These are phyloP conservation scores for Aromia moschata DNA, from an alignment of 2,888 invertebrate species.

Conservation along the genomic window DNA sequence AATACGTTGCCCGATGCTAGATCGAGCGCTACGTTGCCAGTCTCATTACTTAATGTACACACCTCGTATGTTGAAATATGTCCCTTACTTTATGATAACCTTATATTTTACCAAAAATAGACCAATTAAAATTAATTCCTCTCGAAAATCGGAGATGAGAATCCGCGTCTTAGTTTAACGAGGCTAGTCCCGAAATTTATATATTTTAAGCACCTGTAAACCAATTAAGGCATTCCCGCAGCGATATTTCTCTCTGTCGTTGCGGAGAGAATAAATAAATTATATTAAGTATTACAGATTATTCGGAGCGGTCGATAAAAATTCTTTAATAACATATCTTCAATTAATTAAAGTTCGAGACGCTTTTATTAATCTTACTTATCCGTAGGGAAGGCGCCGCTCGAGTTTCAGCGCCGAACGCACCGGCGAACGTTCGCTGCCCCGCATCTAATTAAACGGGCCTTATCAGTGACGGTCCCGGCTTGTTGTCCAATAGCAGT, in stretches of 20 bases:
- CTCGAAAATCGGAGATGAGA: not conserved
- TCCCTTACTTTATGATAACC: too few species aligned
- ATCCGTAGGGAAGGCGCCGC: slow-evolving; percentile 22
- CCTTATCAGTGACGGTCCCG: slow-evolving; percentile 19
- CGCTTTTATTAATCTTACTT: slow-evolving; percentile 29
- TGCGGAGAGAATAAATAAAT: slow-evolving; percentile 19
- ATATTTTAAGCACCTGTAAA: slow-evolving; percentile 44
- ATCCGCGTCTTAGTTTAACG: slow-evolving; percentile 33
- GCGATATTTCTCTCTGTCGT: slow-evolving; percentile 40
- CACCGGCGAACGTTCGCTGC: not conserved
- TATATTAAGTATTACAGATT: slow-evolving; percentile 21
- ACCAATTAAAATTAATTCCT: too few species aligned
- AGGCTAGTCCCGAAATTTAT: slow-evolving; percentile 41
- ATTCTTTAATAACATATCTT: slow-evolving; percentile 17
- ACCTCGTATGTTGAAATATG: too few species aligned
- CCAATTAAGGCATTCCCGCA: slow-evolving; percentile 43
- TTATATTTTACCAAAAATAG: too few species aligned
- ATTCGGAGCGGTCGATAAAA: slow-evolving; percentile 20
- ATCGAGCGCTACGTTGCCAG: too few species aligned
- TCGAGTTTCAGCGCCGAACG: slow-evolving; percentile 10
- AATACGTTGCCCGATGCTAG: too few species aligned
- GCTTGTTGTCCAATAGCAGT: slow-evolving; percentile 19
- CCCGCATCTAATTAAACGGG: slow-evolving; percentile 21
- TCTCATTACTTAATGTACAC: too few species aligned
- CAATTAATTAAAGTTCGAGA: slow-evolving; percentile 28